phyloP scores from a whole-genome alignment of 2,888 invertebrate species.

The Drosophila fulvimacula region DNA sequence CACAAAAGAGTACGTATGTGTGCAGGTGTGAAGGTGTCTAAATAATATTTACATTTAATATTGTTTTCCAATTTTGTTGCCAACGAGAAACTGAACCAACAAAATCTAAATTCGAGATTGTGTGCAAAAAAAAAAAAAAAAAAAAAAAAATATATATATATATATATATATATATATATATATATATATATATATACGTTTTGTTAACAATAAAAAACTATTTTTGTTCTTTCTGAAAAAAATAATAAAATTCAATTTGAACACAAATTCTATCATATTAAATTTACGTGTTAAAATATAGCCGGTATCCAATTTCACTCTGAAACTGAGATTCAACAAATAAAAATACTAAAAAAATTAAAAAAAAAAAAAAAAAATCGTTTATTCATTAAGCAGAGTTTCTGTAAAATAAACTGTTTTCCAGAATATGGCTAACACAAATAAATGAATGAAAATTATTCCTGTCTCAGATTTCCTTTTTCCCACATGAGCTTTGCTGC shows the following conservation, averaged over 20 bases:
- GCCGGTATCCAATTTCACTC: too few relatives aligned
- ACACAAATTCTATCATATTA: neutral
- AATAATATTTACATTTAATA: neutral
- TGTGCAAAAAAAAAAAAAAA: neutral
- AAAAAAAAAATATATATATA: neutral
- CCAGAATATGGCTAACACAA: neutral
- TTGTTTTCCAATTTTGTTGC: neutral
- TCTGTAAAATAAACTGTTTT: neutral
- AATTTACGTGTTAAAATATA: neutral
- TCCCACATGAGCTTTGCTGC: neutral
- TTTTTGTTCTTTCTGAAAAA: neutral
- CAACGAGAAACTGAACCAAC: neutral
- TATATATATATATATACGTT: neutral
- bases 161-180: too few relatives aligned
- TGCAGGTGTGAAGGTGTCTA: neutral
- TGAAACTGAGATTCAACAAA: neutral
- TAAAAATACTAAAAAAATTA: neutral
- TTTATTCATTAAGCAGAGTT: neutral
- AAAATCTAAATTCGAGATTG: neutral
- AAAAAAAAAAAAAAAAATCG: neutral
- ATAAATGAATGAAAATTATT: neutral
- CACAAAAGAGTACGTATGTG: too few relatives aligned
- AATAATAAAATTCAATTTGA: neutral
- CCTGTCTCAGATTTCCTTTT: neutral
- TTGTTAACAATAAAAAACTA: too few relatives aligned